phyloP scores from a whole-genome alignment of 2,888 invertebrate species.

The Caenorhabditis sp. region DNA sequence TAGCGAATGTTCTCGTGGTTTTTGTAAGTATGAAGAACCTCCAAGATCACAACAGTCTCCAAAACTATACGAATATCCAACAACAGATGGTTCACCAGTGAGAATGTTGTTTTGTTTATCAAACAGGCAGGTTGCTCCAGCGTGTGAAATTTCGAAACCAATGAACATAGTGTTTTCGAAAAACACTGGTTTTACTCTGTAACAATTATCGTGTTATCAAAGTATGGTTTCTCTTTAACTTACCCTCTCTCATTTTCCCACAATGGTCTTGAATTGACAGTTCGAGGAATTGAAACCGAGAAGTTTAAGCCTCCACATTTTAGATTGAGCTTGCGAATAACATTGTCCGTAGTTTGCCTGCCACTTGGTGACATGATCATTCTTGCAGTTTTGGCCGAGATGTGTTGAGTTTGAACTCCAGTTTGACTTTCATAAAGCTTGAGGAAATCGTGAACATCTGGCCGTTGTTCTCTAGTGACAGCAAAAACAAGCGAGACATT shows the following conservation, averaged over 20 bases:
- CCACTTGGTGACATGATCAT: conserved; percentile 17
- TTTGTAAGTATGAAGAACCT: conserved; percentile 28
- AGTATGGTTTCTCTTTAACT: background rate
- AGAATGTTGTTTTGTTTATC: conserved; percentile 25
- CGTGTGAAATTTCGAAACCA: conserved; percentile 46
- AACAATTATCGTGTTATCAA: background rate
- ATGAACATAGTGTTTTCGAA: conserved; percentile 33
- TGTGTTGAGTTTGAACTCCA: conserved; percentile 35
- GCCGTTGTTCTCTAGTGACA: conserved; percentile 14
- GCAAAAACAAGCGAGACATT: conserved; percentile 10
- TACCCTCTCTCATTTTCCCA: conserved; percentile 7
- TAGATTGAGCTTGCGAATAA: conserved; percentile 46
- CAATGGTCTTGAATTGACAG: background rate
- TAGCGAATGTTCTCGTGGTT: conserved; percentile 12
- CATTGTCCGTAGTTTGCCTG: conserved; percentile 37
- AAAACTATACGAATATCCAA: conserved; percentile 37
- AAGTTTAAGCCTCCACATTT: conserved; percentile 47
- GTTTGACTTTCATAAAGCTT: conserved; percentile 28
- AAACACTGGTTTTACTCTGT: conserved; percentile 5
- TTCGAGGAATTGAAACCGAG: conserved; percentile 12
- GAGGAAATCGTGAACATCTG: conserved; percentile 28
- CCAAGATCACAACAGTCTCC: conserved; percentile 16
- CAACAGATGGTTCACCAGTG: conserved; percentile 44
- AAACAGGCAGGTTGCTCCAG: conserved; percentile 29
- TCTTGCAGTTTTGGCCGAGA: background rate